phyloP scores from a whole-genome alignment of 2,113 vertebrate genomes.

The Caracal caracal region DNA sequence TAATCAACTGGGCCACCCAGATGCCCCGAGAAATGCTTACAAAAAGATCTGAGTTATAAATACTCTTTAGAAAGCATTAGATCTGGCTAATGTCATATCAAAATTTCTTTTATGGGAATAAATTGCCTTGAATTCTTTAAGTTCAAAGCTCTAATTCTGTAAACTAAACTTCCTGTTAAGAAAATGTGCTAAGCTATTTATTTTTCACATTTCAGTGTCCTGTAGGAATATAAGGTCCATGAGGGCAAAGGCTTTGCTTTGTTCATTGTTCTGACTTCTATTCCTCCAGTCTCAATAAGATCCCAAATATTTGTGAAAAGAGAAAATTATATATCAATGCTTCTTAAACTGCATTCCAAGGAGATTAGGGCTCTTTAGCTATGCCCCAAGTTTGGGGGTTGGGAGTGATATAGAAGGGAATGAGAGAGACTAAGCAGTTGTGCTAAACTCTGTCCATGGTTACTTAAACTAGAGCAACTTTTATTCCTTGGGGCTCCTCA shows the following conservation, averaged over 20 bases:
- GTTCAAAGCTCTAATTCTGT: slow-evolving; percentile 1
- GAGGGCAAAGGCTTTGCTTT: neutral
- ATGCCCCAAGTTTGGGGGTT: neutral
- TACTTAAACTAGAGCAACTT: neutral
- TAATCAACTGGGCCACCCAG: no score
- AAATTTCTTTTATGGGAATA: neutral
- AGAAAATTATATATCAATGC: neutral
- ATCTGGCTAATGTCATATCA: neutral
- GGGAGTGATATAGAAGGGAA: neutral
- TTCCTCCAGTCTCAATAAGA: neutral
- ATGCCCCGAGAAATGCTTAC: neutral
- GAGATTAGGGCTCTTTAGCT: neutral
- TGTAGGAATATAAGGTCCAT: neutral
- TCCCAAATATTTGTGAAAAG: neutral
- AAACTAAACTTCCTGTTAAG: neutral
- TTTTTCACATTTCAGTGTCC: slow-evolving; percentile 11
- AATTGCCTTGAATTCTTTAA: neutral
- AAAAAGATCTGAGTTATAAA: neutral
- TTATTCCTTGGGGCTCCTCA: neutral
- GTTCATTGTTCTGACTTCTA: neutral
- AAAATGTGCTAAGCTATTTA: neutral
- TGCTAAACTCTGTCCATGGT: neutral
- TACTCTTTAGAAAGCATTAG: neutral
- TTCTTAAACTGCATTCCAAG: neutral
- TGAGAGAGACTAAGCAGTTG: neutral